Percentiles rank a stretch among this genome's conserved stretches.
phyloP scores from a whole-genome alignment of 2,888 invertebrate species.

The Cheilosia urbana region DNA sequence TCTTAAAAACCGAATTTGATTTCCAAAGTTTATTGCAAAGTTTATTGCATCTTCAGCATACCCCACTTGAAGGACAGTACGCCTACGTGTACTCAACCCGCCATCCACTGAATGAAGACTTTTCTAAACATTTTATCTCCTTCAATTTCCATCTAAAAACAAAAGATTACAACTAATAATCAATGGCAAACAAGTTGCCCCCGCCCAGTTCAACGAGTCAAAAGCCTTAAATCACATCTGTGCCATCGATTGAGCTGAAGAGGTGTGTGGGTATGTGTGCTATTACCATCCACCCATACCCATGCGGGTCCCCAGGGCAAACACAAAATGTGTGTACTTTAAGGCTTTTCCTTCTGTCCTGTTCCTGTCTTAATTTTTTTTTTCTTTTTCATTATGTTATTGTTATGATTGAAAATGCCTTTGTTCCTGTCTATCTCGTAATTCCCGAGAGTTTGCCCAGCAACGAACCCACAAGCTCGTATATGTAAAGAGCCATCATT shows the following conservation, averaged over 20 bases:
- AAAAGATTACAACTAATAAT: constrained; percentile 48
- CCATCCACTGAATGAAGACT: neutral
- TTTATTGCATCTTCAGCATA: neutral
- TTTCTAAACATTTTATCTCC: constrained; percentile 35
- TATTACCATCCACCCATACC: neutral
- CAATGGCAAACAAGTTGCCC: constrained; percentile 10
- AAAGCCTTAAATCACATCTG: constrained; percentile 59
- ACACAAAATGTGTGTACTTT: constrained; percentile 42
- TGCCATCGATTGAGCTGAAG: constrained; percentile 25
- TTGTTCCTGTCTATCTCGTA: neutral
- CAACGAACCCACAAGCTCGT: constrained; percentile 9
- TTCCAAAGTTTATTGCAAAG: constrained; percentile 25
- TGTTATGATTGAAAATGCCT: constrained; percentile 43
- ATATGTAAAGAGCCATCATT: neutral
- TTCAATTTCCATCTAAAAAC: constrained; percentile 43
- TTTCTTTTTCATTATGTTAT: constrained; percentile 27
- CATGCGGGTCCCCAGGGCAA: constrained; percentile 18
- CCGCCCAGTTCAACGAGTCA: constrained; percentile 18
- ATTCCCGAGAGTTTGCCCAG: constrained; percentile 10
- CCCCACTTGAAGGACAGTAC: neutral
- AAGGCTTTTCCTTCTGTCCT: constrained; percentile 20
- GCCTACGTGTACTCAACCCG: neutral
- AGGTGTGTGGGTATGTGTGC: neutral
- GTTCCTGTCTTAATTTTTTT: neutral
- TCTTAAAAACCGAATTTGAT: constrained; percentile 23